Base-by-base conservation (phyloP, 2,888 invertebrate genomes). In the Dryadula phaetusa region DNA sequence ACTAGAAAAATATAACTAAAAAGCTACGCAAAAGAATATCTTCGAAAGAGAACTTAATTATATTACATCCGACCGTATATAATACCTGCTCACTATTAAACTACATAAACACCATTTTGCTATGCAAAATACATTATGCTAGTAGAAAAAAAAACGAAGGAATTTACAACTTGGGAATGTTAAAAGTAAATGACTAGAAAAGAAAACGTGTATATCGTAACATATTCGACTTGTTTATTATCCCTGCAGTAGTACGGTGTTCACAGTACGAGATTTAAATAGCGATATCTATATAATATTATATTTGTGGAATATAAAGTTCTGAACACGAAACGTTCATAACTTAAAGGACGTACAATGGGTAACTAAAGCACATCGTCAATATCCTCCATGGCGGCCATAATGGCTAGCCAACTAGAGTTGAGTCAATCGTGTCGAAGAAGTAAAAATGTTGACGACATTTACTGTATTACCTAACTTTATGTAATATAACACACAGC, bases 121-220 rank as follows among this genome's bases (percentile, higher is more conserved):
- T 91, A 88, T 92, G 92, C 92, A 92, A 92, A 92, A 90, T 88
- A 88, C 85, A 83, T 86, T 87, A 88, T 78, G 84, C 87, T 88
- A 87, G 78, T 81, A 80, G 82, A 82, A 84, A 83, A 82, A 84
- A 83, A 83, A 77, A n/a, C n/a, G n/a, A 85, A 86, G 83, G 80
- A 83, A 82, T 82, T 79, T 82, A 87, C 80, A 86, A 84, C 87
- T 86, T 88, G 89, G 92, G 91, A 92, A 92, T 92, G 92, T 88
- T 83, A 87, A 79, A 86, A 85, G 87, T 85, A 62, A 69, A 86
- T 91, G 91, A 92, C 92, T 92, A 92, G 91, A 92, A 83, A 87
- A 83, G 79, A 81, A 84, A 84, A 76, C n/a, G 76, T 74, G 78
- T 75, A 74, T 74, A 71, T 28, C 10, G 8, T 72, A 77, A 67